phyloP scores from a whole-genome alignment of 2,888 invertebrate genomes.

The Eupithecia vulgata region DNA sequence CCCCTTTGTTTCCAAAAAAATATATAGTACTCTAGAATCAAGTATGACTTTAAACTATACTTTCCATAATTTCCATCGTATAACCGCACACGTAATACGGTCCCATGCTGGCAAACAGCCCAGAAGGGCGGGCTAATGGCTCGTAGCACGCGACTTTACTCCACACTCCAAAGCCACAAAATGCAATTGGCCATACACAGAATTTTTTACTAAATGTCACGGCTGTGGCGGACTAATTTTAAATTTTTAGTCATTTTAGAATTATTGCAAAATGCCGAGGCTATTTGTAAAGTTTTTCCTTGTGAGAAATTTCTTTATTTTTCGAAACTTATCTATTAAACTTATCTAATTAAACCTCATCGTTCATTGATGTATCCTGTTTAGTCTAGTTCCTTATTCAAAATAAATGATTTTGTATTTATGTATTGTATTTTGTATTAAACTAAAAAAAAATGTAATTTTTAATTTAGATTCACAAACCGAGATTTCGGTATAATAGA shows the following conservation, averaged over 20 bases:
- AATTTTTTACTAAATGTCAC: conserved; percentile 59
- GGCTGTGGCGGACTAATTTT: conserved; percentile 39
- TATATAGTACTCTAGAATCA: neutral
- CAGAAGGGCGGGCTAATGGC: conserved; percentile 77
- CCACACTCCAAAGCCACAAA: conserved; percentile 66
- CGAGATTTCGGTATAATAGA: too few relatives aligned
- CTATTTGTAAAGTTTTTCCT: neutral
- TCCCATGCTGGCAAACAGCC: conserved; percentile 66
- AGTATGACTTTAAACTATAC: too few relatives aligned
- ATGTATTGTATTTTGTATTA: too few relatives aligned
- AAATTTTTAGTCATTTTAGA: conserved; percentile 12
- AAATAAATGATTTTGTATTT: too few relatives aligned
- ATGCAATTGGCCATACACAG: conserved; percentile 75
- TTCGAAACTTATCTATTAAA: too few relatives aligned
- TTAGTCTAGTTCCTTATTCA: too few relatives aligned
- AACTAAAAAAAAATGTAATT: too few relatives aligned
- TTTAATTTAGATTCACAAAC: too few relatives aligned
- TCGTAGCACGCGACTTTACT: conserved; percentile 69
- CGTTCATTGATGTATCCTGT: too few relatives aligned
- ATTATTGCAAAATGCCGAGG: neutral
- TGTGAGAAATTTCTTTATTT: too few relatives aligned
- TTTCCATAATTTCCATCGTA: neutral
- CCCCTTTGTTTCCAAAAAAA: neutral
- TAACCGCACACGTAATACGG: conserved; percentile 50
- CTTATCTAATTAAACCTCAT: too few relatives aligned